phyloP scores from a whole-genome alignment of 2,888 invertebrate genomes.

The Phytoseiulus persimilis region DNA sequence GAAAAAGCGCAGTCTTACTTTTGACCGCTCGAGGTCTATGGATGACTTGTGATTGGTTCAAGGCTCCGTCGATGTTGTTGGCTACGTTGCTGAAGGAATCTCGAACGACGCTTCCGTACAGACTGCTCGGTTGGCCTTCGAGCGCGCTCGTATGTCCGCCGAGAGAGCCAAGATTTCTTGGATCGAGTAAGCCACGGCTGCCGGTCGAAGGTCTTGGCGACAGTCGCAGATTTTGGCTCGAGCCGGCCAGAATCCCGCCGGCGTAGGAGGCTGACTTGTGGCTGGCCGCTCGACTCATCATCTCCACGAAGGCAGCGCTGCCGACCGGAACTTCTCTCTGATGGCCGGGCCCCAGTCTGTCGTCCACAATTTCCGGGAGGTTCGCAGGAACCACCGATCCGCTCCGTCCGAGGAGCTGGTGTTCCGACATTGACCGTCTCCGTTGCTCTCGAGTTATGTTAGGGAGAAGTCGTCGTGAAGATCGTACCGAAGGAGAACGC shows the following conservation, averaged over 20 bases:
- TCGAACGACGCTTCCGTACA: not conserved
- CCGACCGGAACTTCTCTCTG: not conserved
- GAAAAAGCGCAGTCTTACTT: conserved; percentile 28
- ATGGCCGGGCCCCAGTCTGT: conserved; percentile 20
- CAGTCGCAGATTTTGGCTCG: not conserved
- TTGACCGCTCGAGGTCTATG: conserved; percentile 36
- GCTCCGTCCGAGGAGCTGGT: conserved; percentile 7
- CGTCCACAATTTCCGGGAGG: not conserved
- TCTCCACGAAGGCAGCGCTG: not conserved
- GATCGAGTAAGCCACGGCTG: not conserved
- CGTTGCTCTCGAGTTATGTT: conserved; percentile 30
- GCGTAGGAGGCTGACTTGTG: not conserved
- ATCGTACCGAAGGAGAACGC: conserved; percentile 28
- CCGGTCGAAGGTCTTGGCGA: not conserved
- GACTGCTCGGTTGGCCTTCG: not conserved
- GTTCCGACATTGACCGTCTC: conserved; percentile 32
- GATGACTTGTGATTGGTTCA: conserved; percentile 17
- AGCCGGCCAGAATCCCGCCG: not conserved
- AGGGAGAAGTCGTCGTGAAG: conserved; percentile 21
- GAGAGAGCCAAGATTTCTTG: not conserved
- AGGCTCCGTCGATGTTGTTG: not conserved
- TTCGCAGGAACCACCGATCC: not conserved
- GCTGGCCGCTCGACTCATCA: not conserved
- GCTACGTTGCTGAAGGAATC: not conserved
- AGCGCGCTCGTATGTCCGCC: not conserved